Percentiles rank a stretch among this genome's conserved stretches.
Evolutionary conservation across 2,888 invertebrate genomes (phyloP).

Genomic region (Perithous albicinctus): DNA sequence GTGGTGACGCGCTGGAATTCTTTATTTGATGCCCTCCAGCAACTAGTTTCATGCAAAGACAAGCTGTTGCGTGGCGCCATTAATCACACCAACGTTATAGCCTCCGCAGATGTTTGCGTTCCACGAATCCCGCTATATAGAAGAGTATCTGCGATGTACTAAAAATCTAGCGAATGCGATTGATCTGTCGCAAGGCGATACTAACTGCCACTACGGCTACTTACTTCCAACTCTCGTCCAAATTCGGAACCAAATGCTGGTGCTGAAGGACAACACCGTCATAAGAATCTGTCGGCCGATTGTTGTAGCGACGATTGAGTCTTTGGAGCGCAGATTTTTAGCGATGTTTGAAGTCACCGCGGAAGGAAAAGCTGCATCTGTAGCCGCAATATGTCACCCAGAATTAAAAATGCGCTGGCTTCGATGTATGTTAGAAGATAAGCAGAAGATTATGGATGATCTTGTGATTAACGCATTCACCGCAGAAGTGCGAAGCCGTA

Average conservation of each 20-base stretch:
- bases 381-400: slow-evolving; percentile 8
- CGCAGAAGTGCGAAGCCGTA: no score
- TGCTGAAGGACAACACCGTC: not conserved
- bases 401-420: slow-evolving; percentile 10
- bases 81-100: not conserved
- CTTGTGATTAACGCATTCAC: not conserved
- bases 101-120: not conserved
- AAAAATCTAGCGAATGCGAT: not conserved
- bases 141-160: slow-evolving; percentile 13
- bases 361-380: not conserved
- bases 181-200: slow-evolving; percentile 22
- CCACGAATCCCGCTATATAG: not conserved
- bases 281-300: not conserved
- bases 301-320: not conserved
- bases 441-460: not conserved
- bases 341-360: not conserved
- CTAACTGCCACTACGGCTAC: slow-evolving; percentile 18
- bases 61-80: slow-evolving; percentile 8
- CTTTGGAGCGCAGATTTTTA: not conserved
- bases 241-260: not conserved
- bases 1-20: no score
- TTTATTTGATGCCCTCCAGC: not conserved
- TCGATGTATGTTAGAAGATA: not conserved
- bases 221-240: slow-evolving; percentile 17
- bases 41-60: slow-evolving; percentile 14